Evolutionary conservation across 2,113 vertebrate species (phyloP).

Genomic region (Cheirogaleus medius): DNA sequence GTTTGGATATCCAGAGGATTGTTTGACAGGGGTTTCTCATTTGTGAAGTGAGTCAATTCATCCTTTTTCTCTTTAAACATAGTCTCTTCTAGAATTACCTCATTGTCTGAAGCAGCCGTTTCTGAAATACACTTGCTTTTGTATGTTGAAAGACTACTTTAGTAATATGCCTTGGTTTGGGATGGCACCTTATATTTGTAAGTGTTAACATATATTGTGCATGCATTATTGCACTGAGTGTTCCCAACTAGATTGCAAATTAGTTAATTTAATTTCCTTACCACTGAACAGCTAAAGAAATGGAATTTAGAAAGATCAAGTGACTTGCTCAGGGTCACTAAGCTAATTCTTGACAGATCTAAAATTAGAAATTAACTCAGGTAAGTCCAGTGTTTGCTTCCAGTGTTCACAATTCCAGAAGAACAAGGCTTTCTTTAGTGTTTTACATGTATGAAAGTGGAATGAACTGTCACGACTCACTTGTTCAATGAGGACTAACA

Average conservation of each 20-base stretch:
- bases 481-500: background rate
- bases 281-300: background rate
- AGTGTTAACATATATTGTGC: background rate
- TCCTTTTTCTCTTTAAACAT: background rate
- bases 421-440: background rate
- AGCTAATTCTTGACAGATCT: background rate
- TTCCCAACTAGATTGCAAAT: background rate
- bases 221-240: background rate
- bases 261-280: constrained; percentile 27
- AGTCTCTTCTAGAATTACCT: background rate
- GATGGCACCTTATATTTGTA: background rate
- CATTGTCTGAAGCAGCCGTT: background rate
- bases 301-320: background rate
- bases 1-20: background rate
- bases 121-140: background rate
- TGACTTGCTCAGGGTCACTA: background rate
- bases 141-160: background rate
- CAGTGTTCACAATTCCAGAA: background rate
- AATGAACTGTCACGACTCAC: background rate
- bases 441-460: background rate
- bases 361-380: constrained; percentile 3
- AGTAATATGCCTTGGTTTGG: background rate
- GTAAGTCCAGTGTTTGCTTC: background rate
- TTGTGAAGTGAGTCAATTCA: background rate
- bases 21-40: background rate